Conservation (phyloP, 1,140 invertebrate genomes). For the Nilaparvata lugens region DNA sequence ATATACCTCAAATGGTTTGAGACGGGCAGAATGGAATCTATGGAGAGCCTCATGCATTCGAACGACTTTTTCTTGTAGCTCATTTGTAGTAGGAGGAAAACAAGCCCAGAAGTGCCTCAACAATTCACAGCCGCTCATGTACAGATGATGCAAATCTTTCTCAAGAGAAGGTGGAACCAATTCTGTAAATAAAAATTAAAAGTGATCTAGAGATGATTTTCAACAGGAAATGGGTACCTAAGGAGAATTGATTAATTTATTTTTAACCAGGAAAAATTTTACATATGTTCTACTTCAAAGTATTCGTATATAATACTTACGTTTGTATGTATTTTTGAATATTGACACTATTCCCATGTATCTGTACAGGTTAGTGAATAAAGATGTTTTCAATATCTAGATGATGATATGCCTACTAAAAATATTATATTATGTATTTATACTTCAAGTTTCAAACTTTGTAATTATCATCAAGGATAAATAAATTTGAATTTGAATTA, state of each 20-base stretch:
- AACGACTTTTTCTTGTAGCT: constrained; percentile 68
- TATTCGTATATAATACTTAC: too few relatives aligned
- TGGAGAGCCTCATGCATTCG: constrained; percentile 81
- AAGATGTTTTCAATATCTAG: too few relatives aligned
- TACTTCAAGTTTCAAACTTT: too few relatives aligned
- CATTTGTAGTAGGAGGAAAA: constrained; percentile 76
- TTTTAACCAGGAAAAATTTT: not conserved
- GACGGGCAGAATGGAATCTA: constrained; percentile 74
- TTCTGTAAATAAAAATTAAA: constrained; percentile 44
- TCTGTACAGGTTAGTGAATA: too few relatives aligned
- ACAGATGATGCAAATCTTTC: constrained; percentile 71
- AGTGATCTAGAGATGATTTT: constrained; percentile 12
- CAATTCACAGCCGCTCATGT: constrained; percentile 76
- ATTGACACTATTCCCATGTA: too few relatives aligned
- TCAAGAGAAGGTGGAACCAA: constrained; percentile 72
- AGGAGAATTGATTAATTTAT: too few relatives aligned
- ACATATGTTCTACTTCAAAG: not conserved
- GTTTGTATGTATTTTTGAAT: too few relatives aligned
- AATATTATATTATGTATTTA: too few relatives aligned
- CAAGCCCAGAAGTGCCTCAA: constrained; percentile 89
- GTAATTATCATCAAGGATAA: too few relatives aligned
- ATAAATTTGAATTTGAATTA: too few relatives aligned
- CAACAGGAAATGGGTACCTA: too few relatives aligned
- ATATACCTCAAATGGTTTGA: constrained; percentile 71
- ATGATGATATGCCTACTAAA: too few relatives aligned